Base-by-base conservation (phyloP, 2,113 vertebrate species). In the Pseudopipra pipra region DNA sequence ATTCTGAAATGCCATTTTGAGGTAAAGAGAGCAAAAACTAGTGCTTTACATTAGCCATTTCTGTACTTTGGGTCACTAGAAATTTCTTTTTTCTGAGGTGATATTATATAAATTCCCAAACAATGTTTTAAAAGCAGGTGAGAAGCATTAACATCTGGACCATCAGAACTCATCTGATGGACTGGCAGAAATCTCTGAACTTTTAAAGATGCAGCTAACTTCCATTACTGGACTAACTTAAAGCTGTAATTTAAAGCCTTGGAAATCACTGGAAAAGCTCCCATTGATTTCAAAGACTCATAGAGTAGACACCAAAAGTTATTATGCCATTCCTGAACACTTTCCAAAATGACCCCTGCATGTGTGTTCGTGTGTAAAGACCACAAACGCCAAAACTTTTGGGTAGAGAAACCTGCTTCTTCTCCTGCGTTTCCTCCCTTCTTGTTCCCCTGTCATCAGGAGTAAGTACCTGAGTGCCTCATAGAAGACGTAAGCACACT, bases 401-500 rank as follows among this genome's bases (percentile, higher is more conserved):
- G 24, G 30, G 18, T 86, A 80, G 14, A 83, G 21, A 88, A 70
- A 31, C 9, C 31, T 66, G 41, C 6, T 20, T 25, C 12, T 49
- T 6, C 28, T 54, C 25, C 14, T 58, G 1, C 16, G 23, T 77
- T 62, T 52, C 31, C 17, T 70, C 28, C 11, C 21, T 72, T 37
- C 39, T 39, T 2, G 0, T 55, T 91, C 46, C 24, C 11, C 52
- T 20, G 21, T 47, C 17, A 43, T 19, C 10, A 8, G 15, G 7
- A 31, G 8, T 4, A 6, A 71, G 8, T 25, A 78, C 6, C 12
- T 19, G 14, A 83, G 4, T 62, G 10, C 4, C 27, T 71, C 24
- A 7, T 46, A 77, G 25, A 4, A 89, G 25, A 27, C 0, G 1
- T 9, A 37, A 80, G 5, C 19, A 30, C 0, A 1, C 10, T 77